Evolutionary conservation across 2,888 invertebrate species (phyloP), one percentile per base, ranked within the genome.

Genomic region (Macrophya annulata): DNA sequence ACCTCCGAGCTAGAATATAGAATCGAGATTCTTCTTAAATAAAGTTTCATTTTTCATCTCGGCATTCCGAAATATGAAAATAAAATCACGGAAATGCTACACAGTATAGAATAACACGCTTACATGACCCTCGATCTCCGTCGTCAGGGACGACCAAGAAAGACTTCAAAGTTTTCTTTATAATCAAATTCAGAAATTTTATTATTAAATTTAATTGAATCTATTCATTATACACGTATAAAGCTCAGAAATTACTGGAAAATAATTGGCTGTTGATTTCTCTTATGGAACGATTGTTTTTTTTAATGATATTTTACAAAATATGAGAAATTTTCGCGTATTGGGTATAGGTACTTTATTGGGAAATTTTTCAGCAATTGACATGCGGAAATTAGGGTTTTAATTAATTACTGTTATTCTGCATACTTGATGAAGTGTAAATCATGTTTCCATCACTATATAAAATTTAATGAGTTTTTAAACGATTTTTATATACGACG

Each of bases 401-500:
- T n/a, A 51, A 51, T 51, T 2, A n/a, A 51, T 51, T 17, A 62
- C 8, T 25, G 12, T 62, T 25, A 25, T 62, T 21, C 12, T n/a
- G n/a, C 21, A 9, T 62, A 62, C 62, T 62, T 10, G 25, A 62
- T 12, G 62, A 4, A 62, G 21, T 25, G 25, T 25, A 25, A 62
- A 62, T 62, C 12, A 62, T 55, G 12, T 62, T 62, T 62, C 9
- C 25, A 62, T 25, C 12, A 21, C 62, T 4, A 25, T 4, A 25
- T 62, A 9, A 62, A 21, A 62, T 10, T 62, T 25, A 12, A 62
- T 25, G 25, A 62, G 25, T n/a, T 55, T 55, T 55, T 17, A 55
- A 55, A 55, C 55, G 51, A 62, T 62, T 62, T 62, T 62, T n/a
- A n/a, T 62, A 62, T 62, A 62, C 9, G 62, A 12, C 62, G 62